Evolutionary conservation across 2,113 vertebrate species (phyloP).

Genomic region (Chroicocephalus ridibundus): DNA sequence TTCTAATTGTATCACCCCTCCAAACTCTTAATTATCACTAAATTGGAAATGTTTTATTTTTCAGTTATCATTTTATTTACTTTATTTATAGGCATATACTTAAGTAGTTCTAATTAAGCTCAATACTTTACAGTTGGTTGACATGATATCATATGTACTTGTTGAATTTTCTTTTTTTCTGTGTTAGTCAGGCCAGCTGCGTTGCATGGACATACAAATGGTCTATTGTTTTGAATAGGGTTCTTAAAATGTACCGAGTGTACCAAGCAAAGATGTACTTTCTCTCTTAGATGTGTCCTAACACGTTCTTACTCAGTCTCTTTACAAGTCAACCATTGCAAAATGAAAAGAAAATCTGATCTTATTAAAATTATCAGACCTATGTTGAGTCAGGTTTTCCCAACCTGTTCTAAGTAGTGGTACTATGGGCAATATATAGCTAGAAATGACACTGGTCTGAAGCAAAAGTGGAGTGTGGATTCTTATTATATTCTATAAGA

Average conservation of each 20-base stretch:
- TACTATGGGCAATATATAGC: not conserved
- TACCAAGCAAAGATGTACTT: not conserved
- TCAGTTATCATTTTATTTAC: not conserved
- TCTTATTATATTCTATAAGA: not conserved
- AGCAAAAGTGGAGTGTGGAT: not conserved
- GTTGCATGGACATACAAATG: not conserved
- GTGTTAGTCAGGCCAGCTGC: not conserved
- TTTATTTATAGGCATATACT: not conserved
- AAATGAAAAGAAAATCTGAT: not conserved
- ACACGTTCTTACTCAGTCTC: not conserved
- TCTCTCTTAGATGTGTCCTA: not conserved
- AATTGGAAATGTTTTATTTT: not conserved
- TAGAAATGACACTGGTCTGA: not conserved
- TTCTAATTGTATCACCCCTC: not conserved
- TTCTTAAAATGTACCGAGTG: not conserved
- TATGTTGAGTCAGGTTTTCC: not conserved
- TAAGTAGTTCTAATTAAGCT: not conserved
- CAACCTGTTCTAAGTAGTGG: not conserved
- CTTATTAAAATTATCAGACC: not conserved
- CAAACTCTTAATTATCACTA: not conserved
- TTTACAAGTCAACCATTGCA: not conserved
- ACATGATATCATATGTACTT: not conserved
- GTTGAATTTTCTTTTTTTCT: not conserved
- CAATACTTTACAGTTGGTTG: not conserved
- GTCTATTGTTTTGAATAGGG: not conserved